A percentile compares a stretch with the other conserved stretches of the same genome.
These are phyloP conservation scores for Dinothrombium tinctorium DNA, from an alignment of 1,140 invertebrate genomes.

Conservation along the genomic window DNA sequence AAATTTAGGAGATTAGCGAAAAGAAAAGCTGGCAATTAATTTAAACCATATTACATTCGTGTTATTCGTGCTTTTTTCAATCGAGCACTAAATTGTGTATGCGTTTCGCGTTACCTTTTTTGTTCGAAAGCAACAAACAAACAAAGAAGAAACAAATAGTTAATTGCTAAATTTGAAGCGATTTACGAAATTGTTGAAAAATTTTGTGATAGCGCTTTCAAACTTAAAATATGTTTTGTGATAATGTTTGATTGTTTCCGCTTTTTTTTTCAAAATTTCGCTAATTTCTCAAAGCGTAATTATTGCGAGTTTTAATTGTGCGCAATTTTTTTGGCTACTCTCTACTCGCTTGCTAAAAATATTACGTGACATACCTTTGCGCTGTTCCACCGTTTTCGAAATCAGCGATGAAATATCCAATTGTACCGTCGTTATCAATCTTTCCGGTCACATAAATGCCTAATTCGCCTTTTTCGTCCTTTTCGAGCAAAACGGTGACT, in stretches of 20 bases:
- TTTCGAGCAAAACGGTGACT: conserved; percentile 25
- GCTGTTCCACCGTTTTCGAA: conserved; percentile 50
- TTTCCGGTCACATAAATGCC: conserved; percentile 63
- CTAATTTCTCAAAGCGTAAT: neutral
- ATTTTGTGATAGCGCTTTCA: no score
- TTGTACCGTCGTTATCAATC: conserved; percentile 33
- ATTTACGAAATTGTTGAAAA: neutral
- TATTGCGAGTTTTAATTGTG: neutral
- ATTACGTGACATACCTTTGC: conserved; percentile 42
- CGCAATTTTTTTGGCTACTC: neutral
- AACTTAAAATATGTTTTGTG: no score
- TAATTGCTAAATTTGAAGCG: neutral
- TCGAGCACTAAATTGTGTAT: neutral
- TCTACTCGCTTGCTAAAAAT: neutral
- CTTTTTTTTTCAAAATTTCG: neutral
- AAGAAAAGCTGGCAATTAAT: neutral
- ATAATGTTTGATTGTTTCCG: neutral
- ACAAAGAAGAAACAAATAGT: neutral
- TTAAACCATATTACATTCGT: neutral
- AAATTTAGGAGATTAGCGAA: neutral
- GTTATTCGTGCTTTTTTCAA: neutral
- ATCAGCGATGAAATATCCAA: conserved; percentile 57
- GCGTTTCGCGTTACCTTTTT: neutral
- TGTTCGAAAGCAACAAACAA: neutral
- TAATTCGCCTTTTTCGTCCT: conserved; percentile 40